Evolutionary conservation across 2,797 vertebrate genomes (phyloP), one percentile per base, ranked within the genome.

Genomic region (Alca torda): DNA sequence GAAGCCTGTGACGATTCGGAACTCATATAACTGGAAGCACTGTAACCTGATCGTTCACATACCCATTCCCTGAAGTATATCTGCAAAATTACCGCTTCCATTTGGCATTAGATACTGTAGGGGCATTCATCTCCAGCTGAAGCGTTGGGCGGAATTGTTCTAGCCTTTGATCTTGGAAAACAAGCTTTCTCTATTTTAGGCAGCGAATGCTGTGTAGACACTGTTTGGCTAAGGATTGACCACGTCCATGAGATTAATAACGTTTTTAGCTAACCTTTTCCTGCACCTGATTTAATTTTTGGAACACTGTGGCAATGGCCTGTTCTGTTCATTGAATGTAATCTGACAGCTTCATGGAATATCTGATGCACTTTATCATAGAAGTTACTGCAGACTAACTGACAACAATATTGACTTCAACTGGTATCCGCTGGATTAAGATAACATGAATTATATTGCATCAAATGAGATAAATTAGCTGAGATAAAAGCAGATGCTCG

Each of bases 141-240:
- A 90, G 80, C 11, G 1, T 92, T 83, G 61, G 75, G 39, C 12
- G 8, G 53, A 74, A 48, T 68, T 90, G 35, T 87, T 84, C 70
- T 77, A 89, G 70, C 67, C 77, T 90, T 87, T 75, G 69, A 60
- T 72, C 54, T 81, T 89, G 61, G 65, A 77, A 94, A 95, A 87
- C n/a, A 85, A 17, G 54, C 68, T 86, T 24, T 83, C 31, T 50
- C 48, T 91, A 21, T 74, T 87, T 92, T 51, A 84, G 37, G 45
- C 60, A 85, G 70, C 0, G 0, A 95, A 37, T 14, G 28, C 70
- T 87, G 57, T 53, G 21, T 16, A 90, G 74, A 51, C 56, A 21
- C 45, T 87, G 84, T 87, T 95, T 89, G 87, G 61, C 84, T 91
- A 92, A 96, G 79, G 90, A 83, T 51, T 93, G 87, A 54, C 82